These are phyloP conservation scores for Heterochromis multidens DNA, from an alignment of 2,113 vertebrate species.

Conservation along the genomic window DNA sequence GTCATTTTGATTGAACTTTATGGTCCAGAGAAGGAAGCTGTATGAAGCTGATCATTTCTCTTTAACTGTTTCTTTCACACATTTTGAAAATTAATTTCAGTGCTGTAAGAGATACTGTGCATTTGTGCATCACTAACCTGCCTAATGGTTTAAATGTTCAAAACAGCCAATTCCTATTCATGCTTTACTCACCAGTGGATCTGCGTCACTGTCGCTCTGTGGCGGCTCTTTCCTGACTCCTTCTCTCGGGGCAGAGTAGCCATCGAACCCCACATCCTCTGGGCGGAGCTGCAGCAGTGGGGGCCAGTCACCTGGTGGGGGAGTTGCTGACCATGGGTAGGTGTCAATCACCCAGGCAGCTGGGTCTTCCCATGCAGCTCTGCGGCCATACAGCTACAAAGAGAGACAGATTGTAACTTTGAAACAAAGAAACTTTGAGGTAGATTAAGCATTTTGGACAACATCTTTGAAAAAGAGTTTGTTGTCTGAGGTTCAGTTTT, in stretches of 20 bases:
- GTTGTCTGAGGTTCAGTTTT: neutral
- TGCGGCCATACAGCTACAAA: constrained; percentile 87
- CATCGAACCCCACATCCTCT: constrained; percentile 95
- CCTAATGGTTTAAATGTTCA: neutral
- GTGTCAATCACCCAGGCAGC: constrained; percentile 96
- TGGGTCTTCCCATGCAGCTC: constrained; percentile 94
- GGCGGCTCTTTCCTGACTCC: constrained; percentile 84
- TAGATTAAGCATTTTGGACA: neutral
- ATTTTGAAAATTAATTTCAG: too few species aligned
- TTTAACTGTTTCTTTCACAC: neutral
- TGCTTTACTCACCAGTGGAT: constrained; percentile 87
- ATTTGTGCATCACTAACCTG: neutral
- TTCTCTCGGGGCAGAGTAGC: constrained; percentile 86
- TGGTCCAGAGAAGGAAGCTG: neutral
- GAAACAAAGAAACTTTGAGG: neutral
- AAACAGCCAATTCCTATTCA: neutral
- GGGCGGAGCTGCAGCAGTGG: constrained; percentile 92
- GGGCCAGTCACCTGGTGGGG: constrained; percentile 90
- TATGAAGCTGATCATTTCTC: too few species aligned
- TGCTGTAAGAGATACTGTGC: neutral
- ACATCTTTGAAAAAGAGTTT: neutral
- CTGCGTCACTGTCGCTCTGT: constrained; percentile 88
- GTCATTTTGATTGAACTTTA: neutral
- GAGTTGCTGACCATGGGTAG: constrained; percentile 88
- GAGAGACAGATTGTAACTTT: neutral